Evolutionary conservation across 2,113 vertebrate genomes (phyloP).

Genomic region (Grus americana): DNA sequence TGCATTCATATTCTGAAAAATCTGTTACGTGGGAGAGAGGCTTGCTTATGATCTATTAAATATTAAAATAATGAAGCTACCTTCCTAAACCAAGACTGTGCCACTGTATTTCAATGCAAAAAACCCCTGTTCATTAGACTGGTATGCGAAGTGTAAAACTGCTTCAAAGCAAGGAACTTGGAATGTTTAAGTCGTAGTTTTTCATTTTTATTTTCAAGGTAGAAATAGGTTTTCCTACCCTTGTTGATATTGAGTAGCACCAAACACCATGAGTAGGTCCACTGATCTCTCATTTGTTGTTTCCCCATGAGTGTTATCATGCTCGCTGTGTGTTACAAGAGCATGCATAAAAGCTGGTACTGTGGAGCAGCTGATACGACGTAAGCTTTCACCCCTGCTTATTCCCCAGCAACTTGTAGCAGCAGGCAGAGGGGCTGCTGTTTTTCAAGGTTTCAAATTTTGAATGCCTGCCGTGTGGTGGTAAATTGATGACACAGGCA

Average conservation of each 20-base stretch:
- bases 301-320: background rate
- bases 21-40: rapidly evolving
- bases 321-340: background rate
- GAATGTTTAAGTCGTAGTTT: background rate
- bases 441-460: background rate
- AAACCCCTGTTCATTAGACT: background rate
- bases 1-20: background rate
- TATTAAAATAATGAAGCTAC: background rate
- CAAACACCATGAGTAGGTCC: background rate
- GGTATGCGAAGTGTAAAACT: background rate
- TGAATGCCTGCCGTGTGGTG: background rate
- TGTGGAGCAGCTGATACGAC: background rate
- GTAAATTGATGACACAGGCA: background rate
- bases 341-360: background rate
- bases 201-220: background rate
- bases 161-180: background rate
- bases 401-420: background rate
- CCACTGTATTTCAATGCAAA: background rate
- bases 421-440: background rate
- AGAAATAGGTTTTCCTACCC: background rate
- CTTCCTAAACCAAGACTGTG: background rate
- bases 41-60: background rate
- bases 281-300: background rate
- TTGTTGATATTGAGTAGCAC: background rate
- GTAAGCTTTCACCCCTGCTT: background rate